Base-by-base conservation (phyloP, 2,888 invertebrate species). In the Ennomos erosarius region DNA sequence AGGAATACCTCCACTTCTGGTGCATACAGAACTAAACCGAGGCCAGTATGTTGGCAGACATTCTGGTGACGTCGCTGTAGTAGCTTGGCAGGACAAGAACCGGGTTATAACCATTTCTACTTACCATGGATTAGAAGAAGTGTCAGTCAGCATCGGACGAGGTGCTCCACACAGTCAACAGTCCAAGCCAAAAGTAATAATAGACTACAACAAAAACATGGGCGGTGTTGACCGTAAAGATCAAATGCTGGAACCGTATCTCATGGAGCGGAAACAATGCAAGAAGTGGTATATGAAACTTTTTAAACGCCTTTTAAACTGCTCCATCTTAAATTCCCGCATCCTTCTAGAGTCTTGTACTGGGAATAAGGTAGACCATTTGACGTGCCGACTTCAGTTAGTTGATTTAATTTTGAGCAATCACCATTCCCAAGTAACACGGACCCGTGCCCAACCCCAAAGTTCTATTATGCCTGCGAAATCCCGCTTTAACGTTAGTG, bases 281-380 rank as follows among this genome's bases (percentile, higher is more conserved):
- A 8, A 10, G 12, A 60, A 66, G 38, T 70, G 65, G 64, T 48
- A 56, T 47, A 65, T 56, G 52, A 69, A 70, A 46, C 50, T 69
- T 13, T 65, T 64, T 36, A 59, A 67, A 44, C 44, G 52, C 37
- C 44, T 52, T 38, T 10, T 52, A 9, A 52, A 52, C 36, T 37
- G 43, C 12, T 44, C 44, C 38, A 52, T 45, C 12, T 35, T 38
- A 3, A 52, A 52, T 26, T 26, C 26, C 26, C 26, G 26, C 26
- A 26, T 26, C 26, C 26, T 26, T 26, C 26, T 26, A 26, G 26
- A 26, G 26, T 26, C 26, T 26, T 26, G 26, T 26, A 26, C 26
- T 4, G 26, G 26, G 26, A 26, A 26, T 26, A 26, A 26, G 5
- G 26, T 26, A 6, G 26, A 26, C 26, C 26, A 26, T 26, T 26